Conservation (phyloP, 2,888 invertebrate species). For the Phaonia tiefii region DNA sequence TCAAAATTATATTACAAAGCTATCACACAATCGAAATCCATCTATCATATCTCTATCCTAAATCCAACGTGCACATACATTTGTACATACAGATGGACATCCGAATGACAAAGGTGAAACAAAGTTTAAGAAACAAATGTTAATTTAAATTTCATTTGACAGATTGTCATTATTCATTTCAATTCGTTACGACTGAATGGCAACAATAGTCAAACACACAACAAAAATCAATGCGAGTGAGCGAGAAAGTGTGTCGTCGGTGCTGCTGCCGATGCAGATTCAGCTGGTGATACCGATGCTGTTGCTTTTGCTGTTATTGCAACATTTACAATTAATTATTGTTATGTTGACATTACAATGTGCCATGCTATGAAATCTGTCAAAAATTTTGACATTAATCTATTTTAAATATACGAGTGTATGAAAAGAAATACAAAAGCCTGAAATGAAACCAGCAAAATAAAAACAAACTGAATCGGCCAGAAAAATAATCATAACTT, state of each 20-base stretch:
- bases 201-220: slow-evolving; percentile 22
- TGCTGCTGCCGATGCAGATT: slow-evolving; percentile 8
- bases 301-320: slow-evolving; percentile 62
- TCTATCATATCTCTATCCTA: background rate
- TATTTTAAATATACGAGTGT: slow-evolving; percentile 64
- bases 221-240: slow-evolving; percentile 14
- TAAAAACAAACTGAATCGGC: slow-evolving; percentile 25
- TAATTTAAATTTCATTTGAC: slow-evolving; percentile 64
- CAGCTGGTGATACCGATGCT: slow-evolving; percentile 2
- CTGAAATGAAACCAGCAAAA: slow-evolving; percentile 27
- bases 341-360: slow-evolving; percentile 66
- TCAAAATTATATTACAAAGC: background rate
- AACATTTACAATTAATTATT: slow-evolving; percentile 67
- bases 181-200: slow-evolving; percentile 22
- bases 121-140: slow-evolving; percentile 56
- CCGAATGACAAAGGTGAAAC: slow-evolving; percentile 13
- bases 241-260: background rate
- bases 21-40: background rate
- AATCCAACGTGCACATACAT: background rate
- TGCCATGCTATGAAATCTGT: slow-evolving; percentile 67
- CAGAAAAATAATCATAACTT: slow-evolving; percentile 63
- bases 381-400: slow-evolving; percentile 67
- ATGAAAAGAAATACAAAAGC: slow-evolving; percentile 20
- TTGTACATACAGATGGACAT: background rate
- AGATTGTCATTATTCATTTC: slow-evolving; percentile 65